Conservation (phyloP, 2,113 vertebrate species). For the Apaloderma vittatum region DNA sequence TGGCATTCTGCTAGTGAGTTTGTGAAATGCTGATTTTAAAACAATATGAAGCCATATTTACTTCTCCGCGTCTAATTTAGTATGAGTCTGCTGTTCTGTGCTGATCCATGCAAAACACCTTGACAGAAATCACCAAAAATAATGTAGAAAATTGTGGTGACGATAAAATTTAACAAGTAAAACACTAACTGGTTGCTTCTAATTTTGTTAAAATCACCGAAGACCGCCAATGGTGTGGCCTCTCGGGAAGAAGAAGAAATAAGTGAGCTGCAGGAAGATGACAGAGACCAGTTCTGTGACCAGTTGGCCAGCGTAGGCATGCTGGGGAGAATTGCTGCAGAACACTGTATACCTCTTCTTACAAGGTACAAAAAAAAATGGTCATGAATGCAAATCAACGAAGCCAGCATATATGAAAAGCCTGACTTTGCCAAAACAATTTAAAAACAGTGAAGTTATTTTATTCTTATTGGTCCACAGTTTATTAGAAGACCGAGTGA, state of each 20-base stretch:
- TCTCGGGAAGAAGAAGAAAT: conserved; percentile 98
- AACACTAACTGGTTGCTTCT: background rate
- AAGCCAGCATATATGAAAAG: background rate
- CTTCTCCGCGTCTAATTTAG: background rate
- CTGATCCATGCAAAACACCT: background rate
- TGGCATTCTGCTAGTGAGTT: background rate
- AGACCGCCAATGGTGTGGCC: conserved; percentile 96
- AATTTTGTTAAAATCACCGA: conserved; percentile 45
- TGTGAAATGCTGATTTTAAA: background rate
- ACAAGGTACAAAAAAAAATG: conserved; percentile 81
- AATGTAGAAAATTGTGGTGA: background rate
- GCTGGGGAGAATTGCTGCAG: conserved; percentile 95
- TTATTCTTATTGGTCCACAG: conserved; percentile 72
- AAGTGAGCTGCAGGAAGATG: conserved; percentile 97
- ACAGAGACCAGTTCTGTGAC: conserved; percentile 96
- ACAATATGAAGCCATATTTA: background rate
- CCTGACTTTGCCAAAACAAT: background rate
- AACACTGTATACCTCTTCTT: conserved; percentile 97
- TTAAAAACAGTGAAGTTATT: background rate
- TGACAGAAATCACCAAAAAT: background rate
- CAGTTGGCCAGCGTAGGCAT: conserved; percentile 96
- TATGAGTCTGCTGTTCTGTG: background rate
- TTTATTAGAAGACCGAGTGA: conserved; percentile 95
- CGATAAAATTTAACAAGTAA: background rate
- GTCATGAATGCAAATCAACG: background rate